Conservation (phyloP, 2,797 vertebrate genomes). For the Cirrhinus molitorella region DNA sequence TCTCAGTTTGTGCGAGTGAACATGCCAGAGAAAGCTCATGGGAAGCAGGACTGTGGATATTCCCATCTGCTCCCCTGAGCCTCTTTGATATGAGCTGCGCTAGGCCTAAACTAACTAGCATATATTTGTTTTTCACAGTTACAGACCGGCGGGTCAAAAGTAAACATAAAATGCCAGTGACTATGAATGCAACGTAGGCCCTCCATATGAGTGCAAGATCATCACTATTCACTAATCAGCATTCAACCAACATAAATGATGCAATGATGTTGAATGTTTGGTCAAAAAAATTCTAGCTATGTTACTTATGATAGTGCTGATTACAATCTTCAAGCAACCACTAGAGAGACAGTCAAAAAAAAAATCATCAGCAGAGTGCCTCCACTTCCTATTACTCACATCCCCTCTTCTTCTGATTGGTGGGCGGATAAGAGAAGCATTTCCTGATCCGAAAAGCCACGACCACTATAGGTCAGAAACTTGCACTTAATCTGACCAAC, state of each 20-base stretch:
- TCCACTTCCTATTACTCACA: slow-evolving; percentile 55
- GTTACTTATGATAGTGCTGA: neutral
- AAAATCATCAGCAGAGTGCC: slow-evolving; percentile 59
- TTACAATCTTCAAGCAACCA: slow-evolving; percentile 29
- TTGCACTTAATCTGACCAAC: slow-evolving; percentile 41
- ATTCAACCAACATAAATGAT: neutral
- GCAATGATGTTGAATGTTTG: neutral
- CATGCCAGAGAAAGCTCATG: slow-evolving; percentile 20
- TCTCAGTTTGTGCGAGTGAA: slow-evolving; percentile 24
- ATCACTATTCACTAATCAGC: neutral
- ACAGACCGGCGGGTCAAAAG: neutral
- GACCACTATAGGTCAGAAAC: slow-evolving; percentile 64
- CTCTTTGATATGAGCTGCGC: slow-evolving; percentile 17
- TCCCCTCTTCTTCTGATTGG: slow-evolving; percentile 63
- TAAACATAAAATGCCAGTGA: slow-evolving; percentile 27
- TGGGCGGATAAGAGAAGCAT: slow-evolving; percentile 71
- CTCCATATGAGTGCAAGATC: neutral
- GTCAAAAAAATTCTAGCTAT: neutral
- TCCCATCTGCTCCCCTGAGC: slow-evolving; percentile 29
- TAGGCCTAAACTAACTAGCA: slow-evolving; percentile 10
- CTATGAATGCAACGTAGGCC: neutral
- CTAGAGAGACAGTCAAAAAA: slow-evolving; percentile 31
- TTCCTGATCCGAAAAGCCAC: slow-evolving; percentile 78
- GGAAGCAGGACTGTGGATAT: slow-evolving; percentile 18
- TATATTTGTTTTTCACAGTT: slow-evolving; percentile 40